phyloP scores from a whole-genome alignment of 1,140 invertebrate genomes.

The Drosophila persimilis region DNA sequence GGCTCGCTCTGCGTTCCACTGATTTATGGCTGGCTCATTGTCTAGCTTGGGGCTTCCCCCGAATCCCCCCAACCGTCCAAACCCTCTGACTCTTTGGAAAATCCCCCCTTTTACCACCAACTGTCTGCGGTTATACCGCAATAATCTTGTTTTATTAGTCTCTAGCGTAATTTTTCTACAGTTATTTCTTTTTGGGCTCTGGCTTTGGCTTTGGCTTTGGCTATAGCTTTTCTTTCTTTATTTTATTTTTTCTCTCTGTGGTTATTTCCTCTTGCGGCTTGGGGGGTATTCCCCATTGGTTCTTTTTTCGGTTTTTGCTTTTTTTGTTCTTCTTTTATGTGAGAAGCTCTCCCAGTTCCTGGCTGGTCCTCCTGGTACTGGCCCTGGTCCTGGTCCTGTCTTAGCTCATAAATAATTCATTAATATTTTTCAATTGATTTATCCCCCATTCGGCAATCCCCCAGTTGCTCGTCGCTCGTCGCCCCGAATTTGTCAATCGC shows the following conservation, averaged over 20 bases:
- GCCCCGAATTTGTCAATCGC: conserved; percentile 57
- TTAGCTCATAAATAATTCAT: conserved; percentile 73
- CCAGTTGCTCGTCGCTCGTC: conserved; percentile 1
- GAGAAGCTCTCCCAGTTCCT: background rate
- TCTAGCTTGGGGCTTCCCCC: conserved; percentile 40
- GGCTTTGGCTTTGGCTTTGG: conserved; percentile 26
- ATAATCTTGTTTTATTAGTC: conserved; percentile 76
- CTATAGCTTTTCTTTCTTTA: conserved; percentile 9
- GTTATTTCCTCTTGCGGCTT: conserved; percentile 40
- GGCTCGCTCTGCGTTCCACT: conserved; percentile 31
- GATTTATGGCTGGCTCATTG: conserved; percentile 68
- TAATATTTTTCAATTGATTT: conserved; percentile 76
- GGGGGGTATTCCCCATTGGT: conserved; percentile 27
- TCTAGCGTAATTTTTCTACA: conserved; percentile 70
- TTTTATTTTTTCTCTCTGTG: conserved; percentile 20
- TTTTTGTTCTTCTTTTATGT: conserved; percentile 19
- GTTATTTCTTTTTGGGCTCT: conserved; percentile 44
- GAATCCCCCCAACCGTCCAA: background rate
- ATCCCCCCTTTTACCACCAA: conserved; percentile 9
- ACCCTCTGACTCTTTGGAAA: background rate
- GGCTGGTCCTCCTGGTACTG: too few relatives aligned
- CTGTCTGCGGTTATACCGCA: conserved; percentile 66
- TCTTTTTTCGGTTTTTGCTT: conserved; percentile 10
- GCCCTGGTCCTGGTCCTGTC: background rate
- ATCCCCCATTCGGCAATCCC: conserved; percentile 40